Evolutionary conservation across 2,797 vertebrate species (phyloP).

Genomic region (Vultur gryphus): DNA sequence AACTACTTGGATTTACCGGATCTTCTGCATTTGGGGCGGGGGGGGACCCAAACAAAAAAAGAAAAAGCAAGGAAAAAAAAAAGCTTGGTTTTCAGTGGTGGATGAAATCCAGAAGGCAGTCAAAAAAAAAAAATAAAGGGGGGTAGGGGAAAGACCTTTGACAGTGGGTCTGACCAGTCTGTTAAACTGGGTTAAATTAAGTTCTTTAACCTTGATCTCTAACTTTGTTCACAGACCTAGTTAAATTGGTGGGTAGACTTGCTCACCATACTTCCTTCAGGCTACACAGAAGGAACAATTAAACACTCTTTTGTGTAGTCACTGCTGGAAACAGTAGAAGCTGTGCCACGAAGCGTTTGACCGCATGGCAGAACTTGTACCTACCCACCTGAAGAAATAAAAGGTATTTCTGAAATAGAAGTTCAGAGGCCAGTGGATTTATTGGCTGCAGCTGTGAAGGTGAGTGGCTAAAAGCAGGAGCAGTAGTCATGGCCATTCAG

Average conservation of each 20-base stretch:
- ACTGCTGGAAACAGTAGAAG: background rate
- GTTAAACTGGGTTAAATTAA: background rate
- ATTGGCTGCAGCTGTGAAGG: background rate
- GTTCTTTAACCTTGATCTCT: background rate
- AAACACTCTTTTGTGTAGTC: background rate
- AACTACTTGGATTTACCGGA: background rate
- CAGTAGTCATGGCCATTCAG: background rate
- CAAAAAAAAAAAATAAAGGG: background rate
- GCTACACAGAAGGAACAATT: background rate
- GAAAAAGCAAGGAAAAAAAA: fast-evolving
- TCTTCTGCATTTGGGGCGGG: background rate
- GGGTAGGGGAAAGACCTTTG: background rate
- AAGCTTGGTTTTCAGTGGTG: background rate
- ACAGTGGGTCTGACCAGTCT: background rate
- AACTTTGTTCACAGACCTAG: background rate
- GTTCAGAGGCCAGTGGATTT: background rate
- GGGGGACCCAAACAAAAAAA: background rate
- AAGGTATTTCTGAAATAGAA: background rate
- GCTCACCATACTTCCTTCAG: background rate
- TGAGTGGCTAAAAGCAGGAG: background rate
- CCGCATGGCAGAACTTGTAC: background rate
- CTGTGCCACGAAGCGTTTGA: background rate
- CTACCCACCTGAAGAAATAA: background rate
- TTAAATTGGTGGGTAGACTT: background rate
- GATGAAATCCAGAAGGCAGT: background rate